Conservation (phyloP, 2,888 invertebrate species). For the Phyllotreta striolata region DNA sequence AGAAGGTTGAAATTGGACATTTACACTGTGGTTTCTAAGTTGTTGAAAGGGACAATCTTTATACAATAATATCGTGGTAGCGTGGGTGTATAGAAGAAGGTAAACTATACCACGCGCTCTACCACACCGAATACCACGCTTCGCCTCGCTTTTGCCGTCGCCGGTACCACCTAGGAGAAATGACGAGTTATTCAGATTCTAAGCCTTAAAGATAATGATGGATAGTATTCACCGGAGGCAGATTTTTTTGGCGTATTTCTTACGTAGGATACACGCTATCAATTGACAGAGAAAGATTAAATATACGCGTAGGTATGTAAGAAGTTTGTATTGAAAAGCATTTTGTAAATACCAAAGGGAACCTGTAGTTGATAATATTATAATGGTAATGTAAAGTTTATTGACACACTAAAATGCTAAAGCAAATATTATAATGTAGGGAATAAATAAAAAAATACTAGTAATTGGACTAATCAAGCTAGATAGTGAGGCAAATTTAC, state of each 20-base stretch:
- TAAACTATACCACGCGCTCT: conserved; percentile 39
- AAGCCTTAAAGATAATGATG: not conserved
- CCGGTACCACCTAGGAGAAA: conserved; percentile 39
- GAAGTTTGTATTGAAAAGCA: no score
- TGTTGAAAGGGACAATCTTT: not conserved
- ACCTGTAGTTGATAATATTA: no score
- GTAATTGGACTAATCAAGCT: no score
- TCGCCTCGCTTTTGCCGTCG: conserved; percentile 31
- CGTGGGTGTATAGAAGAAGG: conserved; percentile 39
- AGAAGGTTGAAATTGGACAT: no score
- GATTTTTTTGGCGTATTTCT: not conserved
- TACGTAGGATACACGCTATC: not conserved
- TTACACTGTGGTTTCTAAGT: not conserved
- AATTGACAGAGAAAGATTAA: no score
- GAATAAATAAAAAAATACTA: no score
- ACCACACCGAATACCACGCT: conserved; percentile 19
- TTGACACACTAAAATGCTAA: no score
- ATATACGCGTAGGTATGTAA: no score
- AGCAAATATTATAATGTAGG: no score
- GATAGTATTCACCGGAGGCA: not conserved
- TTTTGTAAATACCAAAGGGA: no score
- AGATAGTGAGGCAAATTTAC: no score
- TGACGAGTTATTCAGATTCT: conserved; percentile 6
- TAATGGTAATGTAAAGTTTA: no score
- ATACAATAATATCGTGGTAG: conserved; percentile 20